phyloP scores from a whole-genome alignment of 2,113 vertebrate genomes.

The Hemiscyllium ocellatum region DNA sequence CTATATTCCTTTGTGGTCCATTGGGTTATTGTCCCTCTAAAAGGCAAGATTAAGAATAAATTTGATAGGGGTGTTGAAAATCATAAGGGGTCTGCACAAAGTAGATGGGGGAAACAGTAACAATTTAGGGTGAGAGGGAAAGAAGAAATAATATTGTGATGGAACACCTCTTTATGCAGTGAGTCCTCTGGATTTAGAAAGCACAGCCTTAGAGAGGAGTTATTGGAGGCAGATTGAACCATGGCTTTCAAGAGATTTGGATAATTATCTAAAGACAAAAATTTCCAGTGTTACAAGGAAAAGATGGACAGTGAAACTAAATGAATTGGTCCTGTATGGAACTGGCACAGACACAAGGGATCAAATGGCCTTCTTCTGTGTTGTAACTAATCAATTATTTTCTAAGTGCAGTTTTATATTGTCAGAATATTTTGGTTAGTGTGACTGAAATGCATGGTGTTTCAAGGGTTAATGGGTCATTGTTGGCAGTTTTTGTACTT shows the following conservation, averaged over 20 bases:
- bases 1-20: no score
- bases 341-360: background rate
- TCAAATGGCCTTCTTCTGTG: background rate
- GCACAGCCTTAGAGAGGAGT: background rate
- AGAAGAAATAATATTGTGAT: background rate
- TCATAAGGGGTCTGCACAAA: no score
- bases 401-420: background rate
- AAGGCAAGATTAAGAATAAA: background rate
- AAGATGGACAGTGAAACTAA: background rate
- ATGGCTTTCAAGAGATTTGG: background rate
- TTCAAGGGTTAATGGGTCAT: background rate
- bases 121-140: background rate
- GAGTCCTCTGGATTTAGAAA: background rate
- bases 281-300: background rate
- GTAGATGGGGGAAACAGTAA: background rate
- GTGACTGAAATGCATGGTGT: background rate
- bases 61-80: background rate
- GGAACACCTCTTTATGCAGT: background rate
- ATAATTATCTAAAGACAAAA: background rate
- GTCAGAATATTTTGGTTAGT: background rate
- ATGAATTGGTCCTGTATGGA: background rate
- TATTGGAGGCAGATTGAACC: background rate
- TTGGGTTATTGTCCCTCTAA: background rate
- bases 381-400: background rate
- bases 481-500: background rate